Evolutionary conservation across 2,888 invertebrate genomes (phyloP), one percentile per base, ranked within the genome.

Genomic region (Eulithis prunata): DNA sequence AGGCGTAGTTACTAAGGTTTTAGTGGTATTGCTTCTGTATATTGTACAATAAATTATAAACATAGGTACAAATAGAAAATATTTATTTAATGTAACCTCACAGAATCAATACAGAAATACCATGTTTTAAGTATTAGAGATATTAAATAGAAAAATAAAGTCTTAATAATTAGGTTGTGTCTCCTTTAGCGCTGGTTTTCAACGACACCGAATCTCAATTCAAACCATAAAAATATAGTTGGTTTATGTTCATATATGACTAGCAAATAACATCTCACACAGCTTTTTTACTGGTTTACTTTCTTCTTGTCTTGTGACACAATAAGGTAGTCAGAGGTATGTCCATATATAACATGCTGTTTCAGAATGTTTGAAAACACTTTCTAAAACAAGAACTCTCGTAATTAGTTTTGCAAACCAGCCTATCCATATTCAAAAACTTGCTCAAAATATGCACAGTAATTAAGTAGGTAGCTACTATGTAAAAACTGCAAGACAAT

Each of bases 401-500:
- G n/a, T 57, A 56, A 51, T 36, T 56, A 49, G 32, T 56, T 53
- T 28, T 46, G 32, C n/a, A 54, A 58, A 54, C 58, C 58, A 41
- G 46, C 38, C 36, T 46, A 36, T 57, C 46, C 64, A 64, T 60
- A 64, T 64, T 54, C 60, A 64, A 60, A 10, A 64, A 36, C 60
- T 28, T 46, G 64, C 51, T 60, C 55, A 64, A 64, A 58, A 54
- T 64, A 64, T 60, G 65, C 56, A 21, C 53, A 53, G 66, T 61
- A 74, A 74, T 72, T 71, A 70, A 62, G n/a, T 47, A 8, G 21
- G 45, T 45, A 49, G 49, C 4, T 10, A 38, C 57, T 54, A 63
- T 57, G 64, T 63, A 64, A 68, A 71, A 72, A 46, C 14, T 64
- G 53, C 63, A 65, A 77, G 72, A 82, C 82, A 82, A 82, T 81